Conservation (phyloP, 2,113 vertebrate species). For the Geococcyx californianus region DNA sequence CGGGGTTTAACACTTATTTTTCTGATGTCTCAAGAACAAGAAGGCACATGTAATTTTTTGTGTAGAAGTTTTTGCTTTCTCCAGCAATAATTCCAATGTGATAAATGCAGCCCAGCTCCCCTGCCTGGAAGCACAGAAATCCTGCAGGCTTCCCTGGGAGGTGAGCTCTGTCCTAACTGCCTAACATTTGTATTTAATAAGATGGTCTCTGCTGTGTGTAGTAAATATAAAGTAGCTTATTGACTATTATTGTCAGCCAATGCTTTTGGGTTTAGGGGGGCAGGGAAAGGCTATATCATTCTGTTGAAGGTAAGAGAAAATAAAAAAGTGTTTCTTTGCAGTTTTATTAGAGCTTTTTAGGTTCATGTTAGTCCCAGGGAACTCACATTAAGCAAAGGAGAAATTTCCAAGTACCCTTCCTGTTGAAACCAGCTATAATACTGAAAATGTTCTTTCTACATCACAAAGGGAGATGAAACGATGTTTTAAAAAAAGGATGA, state of each 20-base stretch:
- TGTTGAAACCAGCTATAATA: background rate
- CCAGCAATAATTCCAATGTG: background rate
- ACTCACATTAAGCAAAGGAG: background rate
- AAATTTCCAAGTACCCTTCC: background rate
- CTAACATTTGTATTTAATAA: background rate
- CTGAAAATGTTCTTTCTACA: background rate
- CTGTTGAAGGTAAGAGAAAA: background rate
- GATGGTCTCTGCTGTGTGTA: background rate
- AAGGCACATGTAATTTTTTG: background rate
- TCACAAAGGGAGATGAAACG: background rate
- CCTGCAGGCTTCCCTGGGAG: background rate
- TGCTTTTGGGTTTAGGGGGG: background rate
- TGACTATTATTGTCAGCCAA: background rate
- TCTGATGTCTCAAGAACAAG: background rate
- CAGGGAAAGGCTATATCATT: background rate
- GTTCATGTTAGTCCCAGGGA: background rate
- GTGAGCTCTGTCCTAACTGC: background rate
- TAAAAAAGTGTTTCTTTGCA: background rate
- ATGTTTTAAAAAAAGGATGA: conserved; percentile 32
- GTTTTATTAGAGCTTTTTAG: background rate
- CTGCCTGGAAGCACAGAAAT: background rate
- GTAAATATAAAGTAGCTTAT: background rate
- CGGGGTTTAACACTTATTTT: background rate
- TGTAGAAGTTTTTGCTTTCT: background rate
- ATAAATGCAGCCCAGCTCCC: background rate